A percentile compares a stretch with the other conserved stretches of the same genome.
Conservation (phyloP, 2,888 invertebrate genomes). For the Dryomyza anilis region DNA sequence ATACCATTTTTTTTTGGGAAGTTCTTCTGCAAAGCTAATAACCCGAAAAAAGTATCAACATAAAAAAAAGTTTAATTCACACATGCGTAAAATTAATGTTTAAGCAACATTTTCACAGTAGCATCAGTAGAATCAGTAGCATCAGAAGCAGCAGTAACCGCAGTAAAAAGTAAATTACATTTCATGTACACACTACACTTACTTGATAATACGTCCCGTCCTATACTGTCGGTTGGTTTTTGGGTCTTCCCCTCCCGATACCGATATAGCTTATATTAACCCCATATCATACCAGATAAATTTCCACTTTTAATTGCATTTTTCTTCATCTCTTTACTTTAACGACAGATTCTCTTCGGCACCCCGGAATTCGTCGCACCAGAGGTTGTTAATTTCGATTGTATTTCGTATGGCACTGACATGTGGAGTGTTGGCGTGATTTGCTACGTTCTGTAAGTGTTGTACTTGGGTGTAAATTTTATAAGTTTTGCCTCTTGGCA, state of each 20-base stretch:
- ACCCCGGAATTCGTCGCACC: conserved; percentile 99
- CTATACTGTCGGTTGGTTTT: too few species aligned
- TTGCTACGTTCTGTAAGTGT: conserved; percentile 95
- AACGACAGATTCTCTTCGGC: conserved; percentile 79
- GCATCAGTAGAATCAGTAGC: background rate
- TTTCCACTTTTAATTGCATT: conserved; percentile 25
- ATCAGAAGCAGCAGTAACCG: too few species aligned
- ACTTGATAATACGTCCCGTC: too few species aligned
- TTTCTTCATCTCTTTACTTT: conserved; percentile 14
- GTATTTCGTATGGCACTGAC: conserved; percentile 93
- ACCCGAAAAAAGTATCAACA: too few species aligned
- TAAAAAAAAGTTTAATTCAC: background rate
- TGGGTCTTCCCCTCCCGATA: background rate
- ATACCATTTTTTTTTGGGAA: too few species aligned
- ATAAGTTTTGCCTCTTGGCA: too few species aligned
- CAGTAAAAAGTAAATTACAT: conserved; percentile 28
- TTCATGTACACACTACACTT: background rate
- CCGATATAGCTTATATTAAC: background rate
- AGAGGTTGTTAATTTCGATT: conserved; percentile 98
- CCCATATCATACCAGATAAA: background rate
- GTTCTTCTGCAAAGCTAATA: too few species aligned
- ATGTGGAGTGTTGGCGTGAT: conserved; percentile 99
- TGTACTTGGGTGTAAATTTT: too few species aligned
- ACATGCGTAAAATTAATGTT: conserved; percentile 28
- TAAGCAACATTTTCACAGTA: background rate